Evolutionary conservation across 2,888 invertebrate species (phyloP).

Genomic region (Pyrocoelia pectoralis): DNA sequence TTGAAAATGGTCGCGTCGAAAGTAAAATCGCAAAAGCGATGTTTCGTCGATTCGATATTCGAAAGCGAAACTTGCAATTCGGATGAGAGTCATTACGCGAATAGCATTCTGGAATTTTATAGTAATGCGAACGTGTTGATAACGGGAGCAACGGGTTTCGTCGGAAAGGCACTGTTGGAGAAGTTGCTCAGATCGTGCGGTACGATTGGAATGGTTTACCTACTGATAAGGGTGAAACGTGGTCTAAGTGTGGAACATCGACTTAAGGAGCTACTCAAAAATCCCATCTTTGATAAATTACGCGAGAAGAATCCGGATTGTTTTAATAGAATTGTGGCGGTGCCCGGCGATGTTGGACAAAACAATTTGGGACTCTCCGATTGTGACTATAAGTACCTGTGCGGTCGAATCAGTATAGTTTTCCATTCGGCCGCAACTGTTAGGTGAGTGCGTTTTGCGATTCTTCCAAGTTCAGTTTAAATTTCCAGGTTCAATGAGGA

Average conservation of each 20-base stretch:
- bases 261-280: constrained; percentile 76
- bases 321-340: constrained; percentile 72
- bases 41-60: too few species aligned
- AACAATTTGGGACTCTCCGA: constrained; percentile 74
- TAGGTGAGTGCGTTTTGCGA: constrained; percentile 58
- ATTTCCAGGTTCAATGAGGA: constrained; percentile 81
- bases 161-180: constrained; percentile 93
- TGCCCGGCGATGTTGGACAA: constrained; percentile 79
- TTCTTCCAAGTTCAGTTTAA: too few species aligned
- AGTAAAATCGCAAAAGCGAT: too few species aligned
- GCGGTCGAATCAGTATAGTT: constrained; percentile 78
- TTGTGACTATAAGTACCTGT: constrained; percentile 69
- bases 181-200: constrained; percentile 89
- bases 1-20: too few species aligned
- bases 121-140: constrained; percentile 55
- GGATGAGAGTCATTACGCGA: too few species aligned
- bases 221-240: constrained; percentile 80
- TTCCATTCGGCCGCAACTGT: constrained; percentile 98
- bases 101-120: constrained; percentile 47
- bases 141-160: constrained; percentile 76
- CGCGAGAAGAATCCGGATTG: constrained; percentile 69
- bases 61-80: too few species aligned
- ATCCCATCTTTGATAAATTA: constrained; percentile 77
- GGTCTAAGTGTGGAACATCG: constrained; percentile 75
- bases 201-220: constrained; percentile 77